A percentile compares a stretch with the other conserved stretches of the same genome.
Evolutionary conservation across 2,797 vertebrate genomes (phyloP).

Genomic region (Siniperca scherzeri): DNA sequence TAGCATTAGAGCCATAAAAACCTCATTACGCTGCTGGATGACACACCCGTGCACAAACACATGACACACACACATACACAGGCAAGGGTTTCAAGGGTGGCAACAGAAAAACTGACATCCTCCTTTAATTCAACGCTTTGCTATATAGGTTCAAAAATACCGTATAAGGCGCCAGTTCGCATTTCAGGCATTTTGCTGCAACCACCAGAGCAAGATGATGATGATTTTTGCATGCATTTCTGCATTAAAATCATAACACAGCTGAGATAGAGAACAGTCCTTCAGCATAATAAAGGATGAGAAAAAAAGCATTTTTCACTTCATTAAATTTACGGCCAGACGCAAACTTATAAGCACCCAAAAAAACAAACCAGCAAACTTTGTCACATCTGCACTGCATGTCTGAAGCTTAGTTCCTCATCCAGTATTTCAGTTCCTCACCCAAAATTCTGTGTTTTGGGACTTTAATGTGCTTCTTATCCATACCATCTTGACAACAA

Average conservation of each 20-base stretch:
- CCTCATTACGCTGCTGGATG: slow-evolving; percentile 55
- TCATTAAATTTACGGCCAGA: neutral
- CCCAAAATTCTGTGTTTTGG: neutral
- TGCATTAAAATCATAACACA: neutral
- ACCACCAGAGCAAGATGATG: neutral
- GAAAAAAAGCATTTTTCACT: neutral
- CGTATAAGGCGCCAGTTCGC: neutral
- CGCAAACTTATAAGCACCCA: neutral
- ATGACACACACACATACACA: slow-evolving; percentile 14
- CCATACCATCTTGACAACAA: too few relatives aligned
- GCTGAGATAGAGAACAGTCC: neutral
- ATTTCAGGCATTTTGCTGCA: neutral
- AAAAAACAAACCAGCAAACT: neutral
- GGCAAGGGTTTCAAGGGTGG: slow-evolving; percentile 16
- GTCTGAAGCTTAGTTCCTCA: slow-evolving; percentile 16
- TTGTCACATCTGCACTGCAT: neutral
- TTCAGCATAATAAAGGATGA: neutral
- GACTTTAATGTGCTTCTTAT: neutral
- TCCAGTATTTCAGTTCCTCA: neutral
- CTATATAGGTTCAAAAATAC: neutral
- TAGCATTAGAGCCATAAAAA: slow-evolving; percentile 68
- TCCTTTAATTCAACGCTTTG: neutral
- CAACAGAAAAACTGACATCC: neutral
- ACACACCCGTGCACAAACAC: slow-evolving; percentile 15
- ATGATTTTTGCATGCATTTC: neutral